Evolutionary conservation across 2,888 invertebrate species (phyloP).

Genomic region (Tyria jacobaeae): DNA sequence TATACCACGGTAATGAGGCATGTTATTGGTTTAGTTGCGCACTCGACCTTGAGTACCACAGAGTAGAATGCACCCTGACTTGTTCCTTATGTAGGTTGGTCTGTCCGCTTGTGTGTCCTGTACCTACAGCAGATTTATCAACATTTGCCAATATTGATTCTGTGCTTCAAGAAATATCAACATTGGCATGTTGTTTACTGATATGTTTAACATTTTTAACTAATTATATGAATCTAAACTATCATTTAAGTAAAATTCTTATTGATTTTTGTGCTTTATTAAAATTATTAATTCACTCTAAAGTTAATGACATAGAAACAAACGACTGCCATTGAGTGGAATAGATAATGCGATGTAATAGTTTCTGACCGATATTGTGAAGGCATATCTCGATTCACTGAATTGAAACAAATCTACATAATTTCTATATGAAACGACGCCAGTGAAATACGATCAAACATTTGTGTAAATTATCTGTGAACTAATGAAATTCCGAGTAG

Average conservation of each 20-base stretch:
- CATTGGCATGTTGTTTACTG: constrained; percentile 11
- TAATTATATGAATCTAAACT: not conserved
- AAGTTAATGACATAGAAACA: constrained; percentile 21
- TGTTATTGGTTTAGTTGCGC: constrained; percentile 71
- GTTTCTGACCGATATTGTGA: constrained; percentile 32
- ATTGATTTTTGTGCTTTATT: not conserved
- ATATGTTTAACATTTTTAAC: constrained; percentile 2
- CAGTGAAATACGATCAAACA: constrained; percentile 35
- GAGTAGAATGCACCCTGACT: constrained; percentile 66
- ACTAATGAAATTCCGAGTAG: not conserved
- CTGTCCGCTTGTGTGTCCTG: constrained; percentile 54
- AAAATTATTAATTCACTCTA: not conserved
- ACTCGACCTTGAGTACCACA: constrained; percentile 64
- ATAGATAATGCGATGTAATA: constrained; percentile 26
- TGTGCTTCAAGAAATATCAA: constrained; percentile 1
- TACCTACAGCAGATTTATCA: constrained; percentile 4
- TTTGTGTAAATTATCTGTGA: constrained; percentile 20
- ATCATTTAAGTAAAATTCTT: not conserved
- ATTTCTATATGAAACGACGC: constrained; percentile 26
- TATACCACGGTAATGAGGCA: constrained; percentile 66
- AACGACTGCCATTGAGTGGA: constrained; percentile 27
- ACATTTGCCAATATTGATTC: constrained; percentile 14
- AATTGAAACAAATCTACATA: constrained; percentile 47
- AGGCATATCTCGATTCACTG: constrained; percentile 48
- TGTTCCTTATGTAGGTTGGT: constrained; percentile 51